Evolutionary conservation across 1,140 invertebrate species (phyloP), one percentile per base, ranked within the genome.

Genomic region (Lutraria rhynchaena): DNA sequence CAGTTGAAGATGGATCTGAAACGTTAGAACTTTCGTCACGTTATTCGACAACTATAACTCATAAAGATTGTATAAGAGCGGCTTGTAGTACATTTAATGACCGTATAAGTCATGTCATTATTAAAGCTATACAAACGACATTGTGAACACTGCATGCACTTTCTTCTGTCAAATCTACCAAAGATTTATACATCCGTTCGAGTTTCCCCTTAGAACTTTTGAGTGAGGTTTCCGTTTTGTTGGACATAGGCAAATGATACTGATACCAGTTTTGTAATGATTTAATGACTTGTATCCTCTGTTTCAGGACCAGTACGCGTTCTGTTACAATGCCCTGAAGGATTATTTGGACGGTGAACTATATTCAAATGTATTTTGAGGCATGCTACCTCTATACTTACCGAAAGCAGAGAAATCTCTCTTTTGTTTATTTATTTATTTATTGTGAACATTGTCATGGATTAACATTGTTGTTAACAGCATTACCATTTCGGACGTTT

Each of bases 241-340:
- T n/a, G n/a, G n/a, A n/a, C n/a, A n/a, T n/a, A n/a, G n/a, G n/a
- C n/a, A n/a, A n/a, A n/a, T n/a, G n/a, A n/a, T n/a, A n/a, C n/a
- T n/a, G n/a, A n/a, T n/a, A n/a, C n/a, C n/a, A n/a, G n/a, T n/a
- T n/a, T n/a, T n/a, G n/a, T n/a, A n/a, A n/a, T n/a, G n/a, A n/a
- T n/a, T 9, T 31, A 4, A 58, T 19, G 33, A 58, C 2, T 19
- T 13, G 7, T 58, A 31, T 31, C 11, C 15, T 58, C 3, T 5
- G 9, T 58, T 58, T 58, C 57, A 58, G 57, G 57, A 58, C 19
- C 57, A 58, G 57, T 58, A 58, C 22, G 3, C 3, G 22, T 58
- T 58, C 27, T 58, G 57, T 27, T 58, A 29, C 22, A 58, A 29
- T 4, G 17, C 57, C 57, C 5, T 29, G 27, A 3, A 58, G 24